Evolutionary conservation across 2,113 vertebrate species (phyloP), one percentile per base, ranked within the genome.

Genomic region (Acanthochromis polyacanthus): DNA sequence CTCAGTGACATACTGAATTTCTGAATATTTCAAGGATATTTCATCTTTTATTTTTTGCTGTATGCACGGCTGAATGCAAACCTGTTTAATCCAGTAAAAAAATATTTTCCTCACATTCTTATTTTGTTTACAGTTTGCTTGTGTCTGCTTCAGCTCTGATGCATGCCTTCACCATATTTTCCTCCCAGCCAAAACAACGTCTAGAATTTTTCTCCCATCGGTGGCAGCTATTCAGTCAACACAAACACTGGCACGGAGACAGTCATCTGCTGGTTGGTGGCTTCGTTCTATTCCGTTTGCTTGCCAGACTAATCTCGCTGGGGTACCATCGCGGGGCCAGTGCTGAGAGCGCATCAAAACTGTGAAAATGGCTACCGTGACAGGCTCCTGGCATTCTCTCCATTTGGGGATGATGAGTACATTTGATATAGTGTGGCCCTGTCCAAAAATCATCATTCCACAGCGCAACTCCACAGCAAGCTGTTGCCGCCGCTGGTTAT

Each of bases 301-400:
- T 75, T 83, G 86, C 85, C 86, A 90, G 88, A 83, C 80, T 83
- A 55, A 84, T 83, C 85, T 84, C 87, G 10, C 80, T 12, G 82
- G 87, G 87, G 83, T 75, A 85, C 84, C 82, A 74, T 90, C 87
- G 77, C 23, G 51, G 72, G 73, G 81, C 80, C 57, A 38, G 66
- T n/a, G 61, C 80, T 66, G 69, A 81, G 85, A 84, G 76, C 25
- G 66, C 68, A 83, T 88, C 79, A 63, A 79, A 84, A 90, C 84
- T 46, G 68, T 58, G 87, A 83, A 91, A 84, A 91, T 78, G 84
- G 85, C 90, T 59, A 69, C 84, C 51, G 69, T 84, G 91, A 89
- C 86, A 82, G 80, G 65, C 87, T 84, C 67, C 80, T 87, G 89
- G 81, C 79, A 48, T 64, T 62, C 59, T 78, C 70, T 79, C 75